Percentiles rank a stretch among this genome's conserved stretches.
Evolutionary conservation across 2,888 invertebrate genomes (phyloP).

Genomic region (Noctua pronuba): DNA sequence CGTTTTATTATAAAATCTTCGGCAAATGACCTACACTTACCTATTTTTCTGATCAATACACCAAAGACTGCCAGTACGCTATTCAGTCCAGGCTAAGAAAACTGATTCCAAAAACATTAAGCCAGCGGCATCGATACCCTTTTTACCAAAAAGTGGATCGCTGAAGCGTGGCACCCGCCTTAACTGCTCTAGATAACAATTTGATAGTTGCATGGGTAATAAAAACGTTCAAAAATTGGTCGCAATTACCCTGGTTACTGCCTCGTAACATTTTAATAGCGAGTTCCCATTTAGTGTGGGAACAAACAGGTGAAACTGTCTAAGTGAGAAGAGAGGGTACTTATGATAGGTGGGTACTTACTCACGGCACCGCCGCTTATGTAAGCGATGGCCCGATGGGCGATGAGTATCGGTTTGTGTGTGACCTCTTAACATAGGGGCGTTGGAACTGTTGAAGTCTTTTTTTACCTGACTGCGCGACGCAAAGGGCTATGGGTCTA

Average conservation of each 20-base stretch:
- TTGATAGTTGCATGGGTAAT: slow-evolving; percentile 87
- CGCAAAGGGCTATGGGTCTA: too few species aligned
- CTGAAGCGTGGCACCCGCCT: slow-evolving; percentile 74
- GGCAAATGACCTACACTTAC: background rate
- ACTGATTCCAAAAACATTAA: slow-evolving; percentile 40
- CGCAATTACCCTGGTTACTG: slow-evolving; percentile 87
- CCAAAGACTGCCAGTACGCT: background rate
- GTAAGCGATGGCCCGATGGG: slow-evolving; percentile 32
- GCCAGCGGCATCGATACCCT: slow-evolving; percentile 59
- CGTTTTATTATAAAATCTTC: background rate
- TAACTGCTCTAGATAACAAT: slow-evolving; percentile 82
- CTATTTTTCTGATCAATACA: background rate
- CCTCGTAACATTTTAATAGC: slow-evolving; percentile 88
- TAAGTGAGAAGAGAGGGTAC: slow-evolving; percentile 37
- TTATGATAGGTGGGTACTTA: slow-evolving; percentile 35
- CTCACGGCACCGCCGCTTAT: slow-evolving; percentile 23
- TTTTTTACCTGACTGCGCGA: too few species aligned
- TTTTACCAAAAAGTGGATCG: slow-evolving; percentile 70
- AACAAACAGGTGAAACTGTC: slow-evolving; percentile 68
- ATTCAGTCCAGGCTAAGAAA: slow-evolving; percentile 9
- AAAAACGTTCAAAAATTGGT: slow-evolving; percentile 87
- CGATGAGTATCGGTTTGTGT: slow-evolving; percentile 41
- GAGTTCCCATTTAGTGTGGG: slow-evolving; percentile 84
- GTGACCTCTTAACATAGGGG: slow-evolving; percentile 28
- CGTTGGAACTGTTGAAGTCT: slow-evolving; percentile 12